Conservation (phyloP, 2,113 vertebrate species). For the Andinoacara biseriatus region DNA sequence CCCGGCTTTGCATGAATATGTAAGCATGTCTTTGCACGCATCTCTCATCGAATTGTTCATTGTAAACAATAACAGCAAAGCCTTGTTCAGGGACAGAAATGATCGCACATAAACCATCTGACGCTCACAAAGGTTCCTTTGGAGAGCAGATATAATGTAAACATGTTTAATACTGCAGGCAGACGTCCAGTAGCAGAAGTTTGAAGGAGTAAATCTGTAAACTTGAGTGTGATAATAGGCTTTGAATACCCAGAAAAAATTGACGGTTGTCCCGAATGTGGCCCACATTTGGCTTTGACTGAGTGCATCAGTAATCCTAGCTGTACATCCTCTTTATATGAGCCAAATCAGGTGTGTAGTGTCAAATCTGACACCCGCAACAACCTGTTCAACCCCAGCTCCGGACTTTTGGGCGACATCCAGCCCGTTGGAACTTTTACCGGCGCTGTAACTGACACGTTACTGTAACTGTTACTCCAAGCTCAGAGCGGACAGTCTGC, state of each 20-base stretch:
- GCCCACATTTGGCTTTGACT: background rate
- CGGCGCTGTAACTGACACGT: background rate
- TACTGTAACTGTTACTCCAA: no score
- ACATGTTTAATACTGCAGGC: background rate
- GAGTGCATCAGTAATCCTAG: background rate
- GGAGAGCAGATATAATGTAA: background rate
- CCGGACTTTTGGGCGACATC: background rate
- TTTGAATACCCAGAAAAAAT: background rate
- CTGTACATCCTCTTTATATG: background rate
- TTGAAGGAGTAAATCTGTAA: rapidly evolving
- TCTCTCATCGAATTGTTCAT: conserved; percentile 64
- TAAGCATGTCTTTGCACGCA: conserved; percentile 40
- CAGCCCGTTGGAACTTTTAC: background rate
- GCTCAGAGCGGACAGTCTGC: background rate
- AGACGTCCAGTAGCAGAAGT: rapidly evolving
- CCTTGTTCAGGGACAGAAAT: conserved; percentile 61
- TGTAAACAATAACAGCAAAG: conserved; percentile 70
- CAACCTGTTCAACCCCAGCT: background rate
- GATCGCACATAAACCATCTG: conserved; percentile 28
- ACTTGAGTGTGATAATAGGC: background rate
- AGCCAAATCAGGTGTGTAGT: background rate
- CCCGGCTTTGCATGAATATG: conserved; percentile 56
- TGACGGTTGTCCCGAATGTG: background rate
- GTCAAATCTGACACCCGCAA: background rate
- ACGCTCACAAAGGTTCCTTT: conserved; percentile 19